Evolutionary conservation across 92 coral and sea anemone species (phyloP).

Genomic region (Pocillopora grandis): DNA sequence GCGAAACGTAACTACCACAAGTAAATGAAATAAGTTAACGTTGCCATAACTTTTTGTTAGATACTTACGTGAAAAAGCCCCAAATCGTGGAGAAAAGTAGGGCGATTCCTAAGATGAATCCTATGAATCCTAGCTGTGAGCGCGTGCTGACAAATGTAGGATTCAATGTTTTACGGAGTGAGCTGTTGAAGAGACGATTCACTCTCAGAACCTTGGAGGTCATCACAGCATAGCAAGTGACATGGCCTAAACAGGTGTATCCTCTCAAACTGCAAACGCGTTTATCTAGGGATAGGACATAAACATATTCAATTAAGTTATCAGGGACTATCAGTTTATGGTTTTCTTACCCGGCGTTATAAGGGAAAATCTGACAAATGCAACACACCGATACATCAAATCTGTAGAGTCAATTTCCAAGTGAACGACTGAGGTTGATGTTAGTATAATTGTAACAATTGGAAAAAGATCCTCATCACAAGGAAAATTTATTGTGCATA

Average conservation of each 20-base stretch:
- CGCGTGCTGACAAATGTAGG: slow-evolving; percentile 48
- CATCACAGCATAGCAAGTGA: slow-evolving; percentile 32
- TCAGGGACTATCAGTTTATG: background rate
- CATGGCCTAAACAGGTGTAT: slow-evolving; percentile 33
- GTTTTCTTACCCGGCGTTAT: too few species aligned
- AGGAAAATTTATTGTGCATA: too few species aligned
- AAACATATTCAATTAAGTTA: background rate
- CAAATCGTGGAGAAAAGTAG: slow-evolving; percentile 26
- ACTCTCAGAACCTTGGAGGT: slow-evolving; percentile 35
- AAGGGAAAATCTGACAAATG: background rate
- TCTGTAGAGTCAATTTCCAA: too few species aligned
- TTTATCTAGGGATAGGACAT: slow-evolving; percentile 11
- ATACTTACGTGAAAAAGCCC: slow-evolving; percentile 46
- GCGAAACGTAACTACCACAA: background rate
- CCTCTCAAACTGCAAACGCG: slow-evolving; percentile 34
- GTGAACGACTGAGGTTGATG: too few species aligned
- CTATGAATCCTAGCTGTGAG: slow-evolving; percentile 29
- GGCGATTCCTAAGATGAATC: slow-evolving; percentile 12
- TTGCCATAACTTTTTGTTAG: background rate
- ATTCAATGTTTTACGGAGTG: slow-evolving; percentile 31
- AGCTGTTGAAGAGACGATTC: slow-evolving; percentile 39
- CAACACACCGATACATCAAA: too few species aligned
- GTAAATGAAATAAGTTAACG: background rate
- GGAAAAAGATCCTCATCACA: too few species aligned
- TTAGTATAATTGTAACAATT: too few species aligned